Conservation (phyloP, 1,140 invertebrate species). For the Neelides sp. region DNA sequence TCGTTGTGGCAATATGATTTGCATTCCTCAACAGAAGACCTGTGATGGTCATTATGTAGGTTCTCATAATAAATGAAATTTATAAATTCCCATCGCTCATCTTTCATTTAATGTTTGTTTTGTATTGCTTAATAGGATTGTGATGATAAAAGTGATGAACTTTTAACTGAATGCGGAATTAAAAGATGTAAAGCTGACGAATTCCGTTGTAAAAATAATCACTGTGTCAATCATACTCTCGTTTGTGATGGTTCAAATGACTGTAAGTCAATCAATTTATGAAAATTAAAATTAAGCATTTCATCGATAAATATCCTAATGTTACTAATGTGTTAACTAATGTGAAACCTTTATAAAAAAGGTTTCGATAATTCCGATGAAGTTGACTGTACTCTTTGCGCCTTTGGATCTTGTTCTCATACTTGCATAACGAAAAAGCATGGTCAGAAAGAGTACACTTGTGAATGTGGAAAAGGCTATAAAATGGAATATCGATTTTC, state of each 20-base stretch:
- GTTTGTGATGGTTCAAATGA: slow-evolving; percentile 49
- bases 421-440: slow-evolving; percentile 52
- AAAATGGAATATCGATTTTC: too few relatives aligned
- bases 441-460: slow-evolving; percentile 40
- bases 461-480: slow-evolving; percentile 54
- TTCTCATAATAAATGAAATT: slow-evolving; percentile 37
- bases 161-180: slow-evolving; percentile 18
- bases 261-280: background rate
- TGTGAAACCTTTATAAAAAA: slow-evolving; percentile 34
- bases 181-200: slow-evolving; percentile 32
- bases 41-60: slow-evolving; percentile 59
- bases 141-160: slow-evolving; percentile 48
- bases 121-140: slow-evolving; percentile 55
- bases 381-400: slow-evolving; percentile 38
- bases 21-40: slow-evolving; percentile 37
- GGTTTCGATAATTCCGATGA: slow-evolving; percentile 35
- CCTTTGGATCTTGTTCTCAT: slow-evolving; percentile 60
- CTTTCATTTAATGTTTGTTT: slow-evolving; percentile 31
- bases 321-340: background rate
- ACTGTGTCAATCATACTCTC: slow-evolving; percentile 50
- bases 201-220: slow-evolving; percentile 52
- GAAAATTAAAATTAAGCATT: background rate
- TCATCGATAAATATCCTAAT: background rate
- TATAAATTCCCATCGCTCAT: slow-evolving; percentile 6
- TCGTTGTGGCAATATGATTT: slow-evolving; percentile 39